Evolutionary conservation across 2,113 vertebrate genomes (phyloP), one percentile per base, ranked within the genome.

Genomic region (Hystrix brachyura): DNA sequence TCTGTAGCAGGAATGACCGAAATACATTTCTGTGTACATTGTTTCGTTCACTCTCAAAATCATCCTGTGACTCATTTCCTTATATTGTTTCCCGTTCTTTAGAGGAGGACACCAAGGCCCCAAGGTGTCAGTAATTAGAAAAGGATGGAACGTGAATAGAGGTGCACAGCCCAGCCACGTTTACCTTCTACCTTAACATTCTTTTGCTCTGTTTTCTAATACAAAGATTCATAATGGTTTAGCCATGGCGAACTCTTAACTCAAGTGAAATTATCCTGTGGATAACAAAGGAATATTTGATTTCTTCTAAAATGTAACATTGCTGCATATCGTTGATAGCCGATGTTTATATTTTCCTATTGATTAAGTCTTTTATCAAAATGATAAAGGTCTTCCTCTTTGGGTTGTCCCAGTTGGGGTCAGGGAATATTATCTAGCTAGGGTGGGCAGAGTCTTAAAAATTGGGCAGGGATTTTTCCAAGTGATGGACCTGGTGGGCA

Each of bases 281-380:
- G 89, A 51, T 97, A 96, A 96, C 60, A 97, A 97, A 90, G 34
- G 83, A 72, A 80, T 96, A 96, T 97, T 97, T 98, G 93, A 97
- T 98, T 98, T 97, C 94, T 95, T 95, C 48, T 84, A 82, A 96
- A 94, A 82, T 95, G 95, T 83, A 76, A 38, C 18, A 32, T 29
- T 38, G 87, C 51, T 84, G 19, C 19, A 32, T 32, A 48, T 12
- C 5, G 3, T 69, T 90, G 91, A 92, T 97, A 88, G 96, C 5
- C 97, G 88, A 65, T 96, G 79, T 94, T 96, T 94, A 91, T 97
- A 91, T 96, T 98, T 96, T 71, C 95, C 18, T 43, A 57, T 29
- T 69, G 92, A 76, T 84, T n/a, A 89, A 95, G 23, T 80, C 83
- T 92, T 3, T 1, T 87, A 60, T 51, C 43, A 60, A 64, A 86